A percentile compares a stretch with the other conserved stretches of the same genome.
Conservation (phyloP, 2,888 invertebrate species). For the Monochamus alternatus region DNA sequence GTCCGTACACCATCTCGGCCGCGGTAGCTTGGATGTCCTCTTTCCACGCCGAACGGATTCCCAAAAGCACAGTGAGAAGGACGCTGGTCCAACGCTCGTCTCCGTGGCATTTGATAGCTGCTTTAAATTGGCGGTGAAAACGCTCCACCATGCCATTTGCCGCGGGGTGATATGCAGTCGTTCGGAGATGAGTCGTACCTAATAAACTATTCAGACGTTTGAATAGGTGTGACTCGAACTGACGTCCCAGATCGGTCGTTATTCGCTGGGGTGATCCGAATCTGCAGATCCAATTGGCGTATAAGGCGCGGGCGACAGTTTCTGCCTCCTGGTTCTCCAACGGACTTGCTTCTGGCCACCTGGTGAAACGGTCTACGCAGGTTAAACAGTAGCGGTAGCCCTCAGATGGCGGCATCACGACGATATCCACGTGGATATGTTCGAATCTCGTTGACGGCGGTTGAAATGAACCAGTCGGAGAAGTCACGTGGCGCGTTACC, state of each 20-base stretch:
- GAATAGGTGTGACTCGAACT: constrained; percentile 61
- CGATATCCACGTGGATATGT: constrained; percentile 59
- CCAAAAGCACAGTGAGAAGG: constrained; percentile 36
- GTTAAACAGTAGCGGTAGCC: constrained; percentile 44
- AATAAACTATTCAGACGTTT: constrained; percentile 46
- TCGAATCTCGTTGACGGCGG: constrained; percentile 52
- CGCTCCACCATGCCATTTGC: no score
- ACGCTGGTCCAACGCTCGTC: constrained; percentile 21
- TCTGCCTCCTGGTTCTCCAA: constrained; percentile 39
- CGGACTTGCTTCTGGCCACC: constrained; percentile 47
- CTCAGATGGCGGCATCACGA: constrained; percentile 53
- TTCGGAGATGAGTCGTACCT: no score
- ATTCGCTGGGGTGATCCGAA: constrained; percentile 65
- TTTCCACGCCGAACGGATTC: constrained; percentile 20
- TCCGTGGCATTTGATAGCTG: constrained; percentile 46
- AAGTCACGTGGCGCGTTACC: constrained; percentile 54
- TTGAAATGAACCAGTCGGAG: neutral
- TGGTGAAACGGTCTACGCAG: constrained; percentile 41
- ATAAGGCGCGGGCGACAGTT: constrained; percentile 61
- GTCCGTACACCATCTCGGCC: constrained; percentile 31
- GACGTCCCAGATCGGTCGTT: constrained; percentile 63
- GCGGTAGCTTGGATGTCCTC: constrained; percentile 33
- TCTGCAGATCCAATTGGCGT: constrained; percentile 66
- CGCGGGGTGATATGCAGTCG: no score
- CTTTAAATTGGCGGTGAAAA: no score